Evolutionary conservation across 2,888 invertebrate species (phyloP).

Genomic region (Minunthozetes semirufus): DNA sequence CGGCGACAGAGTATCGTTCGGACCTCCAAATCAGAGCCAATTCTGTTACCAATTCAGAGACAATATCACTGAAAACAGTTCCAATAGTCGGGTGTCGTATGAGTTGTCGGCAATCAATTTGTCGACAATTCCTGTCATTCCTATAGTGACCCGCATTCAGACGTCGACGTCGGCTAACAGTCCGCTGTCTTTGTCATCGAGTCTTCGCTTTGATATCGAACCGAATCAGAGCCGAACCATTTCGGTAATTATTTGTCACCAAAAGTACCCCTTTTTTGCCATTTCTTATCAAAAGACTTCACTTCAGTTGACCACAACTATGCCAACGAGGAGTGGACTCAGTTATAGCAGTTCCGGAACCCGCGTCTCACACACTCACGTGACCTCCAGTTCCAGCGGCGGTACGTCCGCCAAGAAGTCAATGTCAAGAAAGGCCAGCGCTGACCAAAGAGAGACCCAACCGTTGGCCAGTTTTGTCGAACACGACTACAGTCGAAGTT

Average conservation of each 20-base stretch:
- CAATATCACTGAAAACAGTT: background rate
- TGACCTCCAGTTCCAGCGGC: background rate
- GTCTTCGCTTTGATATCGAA: background rate
- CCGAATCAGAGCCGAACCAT: slow-evolving; percentile 19
- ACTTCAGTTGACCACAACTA: background rate
- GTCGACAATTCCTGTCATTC: slow-evolving; percentile 8
- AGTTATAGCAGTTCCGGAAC: background rate
- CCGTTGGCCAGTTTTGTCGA: background rate
- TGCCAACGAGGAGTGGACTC: slow-evolving; percentile 13
- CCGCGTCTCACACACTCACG: background rate
- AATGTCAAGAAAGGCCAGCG: background rate
- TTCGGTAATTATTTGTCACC: background rate
- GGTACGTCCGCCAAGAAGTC: too few relatives aligned
- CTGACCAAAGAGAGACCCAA: too few relatives aligned
- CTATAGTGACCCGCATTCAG: slow-evolving; percentile 18
- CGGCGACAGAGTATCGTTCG: slow-evolving; percentile 22
- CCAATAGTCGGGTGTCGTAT: background rate
- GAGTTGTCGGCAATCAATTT: slow-evolving; percentile 12
- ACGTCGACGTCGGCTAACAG: background rate
- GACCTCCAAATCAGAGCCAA: background rate
- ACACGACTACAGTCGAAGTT: slow-evolving; percentile 17
- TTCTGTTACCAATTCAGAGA: slow-evolving; percentile 27
- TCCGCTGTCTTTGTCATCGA: background rate
- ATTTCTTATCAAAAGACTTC: background rate
- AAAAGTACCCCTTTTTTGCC: background rate